phyloP scores from a whole-genome alignment of 2,888 invertebrate species.

The Cetonia aurata region DNA sequence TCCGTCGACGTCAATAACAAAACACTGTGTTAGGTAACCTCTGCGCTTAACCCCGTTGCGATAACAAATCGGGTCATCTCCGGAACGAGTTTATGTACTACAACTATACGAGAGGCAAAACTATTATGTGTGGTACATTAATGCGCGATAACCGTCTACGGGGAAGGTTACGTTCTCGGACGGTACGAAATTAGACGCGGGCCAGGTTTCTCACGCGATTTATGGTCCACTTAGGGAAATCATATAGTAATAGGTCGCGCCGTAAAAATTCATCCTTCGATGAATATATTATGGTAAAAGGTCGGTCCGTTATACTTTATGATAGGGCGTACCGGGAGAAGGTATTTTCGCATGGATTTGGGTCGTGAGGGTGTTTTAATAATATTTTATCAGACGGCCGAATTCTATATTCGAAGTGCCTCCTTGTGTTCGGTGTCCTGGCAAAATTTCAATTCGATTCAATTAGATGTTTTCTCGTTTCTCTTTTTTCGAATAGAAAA shows the following conservation, averaged over 20 bases:
- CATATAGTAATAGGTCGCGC: conserved; percentile 27
- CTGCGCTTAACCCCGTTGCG: conserved; percentile 17
- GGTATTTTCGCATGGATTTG: conserved; percentile 24
- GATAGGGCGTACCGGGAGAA: background rate
- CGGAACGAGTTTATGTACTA: conserved; percentile 7
- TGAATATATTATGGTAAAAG: conserved; percentile 29
- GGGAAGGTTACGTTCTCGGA: conserved; percentile 12
- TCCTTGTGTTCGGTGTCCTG: too few species aligned
- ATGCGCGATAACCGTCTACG: conserved; percentile 8
- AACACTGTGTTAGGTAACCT: conserved; percentile 10
- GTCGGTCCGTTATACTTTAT: conserved; percentile 15
- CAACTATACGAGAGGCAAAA: background rate
- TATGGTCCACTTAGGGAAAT: conserved; percentile 33
- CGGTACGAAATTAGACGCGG: conserved; percentile 25
- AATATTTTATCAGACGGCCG: background rate
- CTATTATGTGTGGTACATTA: conserved; percentile 3
- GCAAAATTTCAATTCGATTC: too few species aligned
- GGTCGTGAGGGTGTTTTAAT: conserved; percentile 14
- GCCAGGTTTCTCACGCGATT: conserved; percentile 27
- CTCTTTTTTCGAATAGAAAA: too few species aligned
- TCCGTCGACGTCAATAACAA: conserved; percentile 12
- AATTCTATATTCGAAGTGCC: too few species aligned
- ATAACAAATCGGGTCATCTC: conserved; percentile 25
- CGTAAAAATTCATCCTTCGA: conserved; percentile 35
- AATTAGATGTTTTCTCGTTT: too few species aligned